Percentiles rank a stretch among this genome's conserved stretches.
phyloP scores from a whole-genome alignment of 2,888 invertebrate species.

The Lithodes maja region DNA sequence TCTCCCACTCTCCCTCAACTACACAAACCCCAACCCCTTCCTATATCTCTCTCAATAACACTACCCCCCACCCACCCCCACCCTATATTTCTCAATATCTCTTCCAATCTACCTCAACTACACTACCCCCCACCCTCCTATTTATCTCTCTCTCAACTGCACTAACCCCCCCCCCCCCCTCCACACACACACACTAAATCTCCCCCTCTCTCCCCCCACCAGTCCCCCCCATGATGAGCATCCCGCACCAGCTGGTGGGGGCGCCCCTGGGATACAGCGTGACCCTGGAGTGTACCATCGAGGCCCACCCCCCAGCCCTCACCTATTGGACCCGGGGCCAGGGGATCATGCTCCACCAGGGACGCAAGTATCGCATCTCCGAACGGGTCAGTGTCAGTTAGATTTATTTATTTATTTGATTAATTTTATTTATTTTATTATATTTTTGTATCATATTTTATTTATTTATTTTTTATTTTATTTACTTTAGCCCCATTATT shows the following conservation, averaged over 20 bases:
- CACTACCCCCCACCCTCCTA: too few relatives aligned
- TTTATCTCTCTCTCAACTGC: too few relatives aligned
- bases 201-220: slow-evolving; percentile 84
- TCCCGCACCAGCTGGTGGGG: too few relatives aligned
- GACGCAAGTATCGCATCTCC: slow-evolving; percentile 87
- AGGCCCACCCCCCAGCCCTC: slow-evolving; percentile 78
- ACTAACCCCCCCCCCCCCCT: too few relatives aligned
- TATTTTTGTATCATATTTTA: neutral
- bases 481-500: too few relatives aligned
- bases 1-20: too few relatives aligned
- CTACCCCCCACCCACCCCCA: too few relatives aligned
- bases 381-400: slow-evolving; percentile 77
- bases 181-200: too few relatives aligned
- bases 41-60: too few relatives aligned
- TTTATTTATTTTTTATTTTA: neutral
- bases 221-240: slow-evolving; percentile 81
- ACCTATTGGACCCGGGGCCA: slow-evolving; percentile 76
- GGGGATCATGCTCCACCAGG: slow-evolving; percentile 90
- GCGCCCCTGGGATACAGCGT: slow-evolving; percentile 82
- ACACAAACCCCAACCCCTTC: too few relatives aligned
- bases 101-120: too few relatives aligned
- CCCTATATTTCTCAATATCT: too few relatives aligned
- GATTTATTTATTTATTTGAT: neutral
- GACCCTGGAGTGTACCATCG: slow-evolving; percentile 87
- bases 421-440: neutral